Percentiles rank a stretch among this genome's conserved stretches.
phyloP scores from a whole-genome alignment of 2,113 vertebrate species.

The Polyodon spathula region DNA sequence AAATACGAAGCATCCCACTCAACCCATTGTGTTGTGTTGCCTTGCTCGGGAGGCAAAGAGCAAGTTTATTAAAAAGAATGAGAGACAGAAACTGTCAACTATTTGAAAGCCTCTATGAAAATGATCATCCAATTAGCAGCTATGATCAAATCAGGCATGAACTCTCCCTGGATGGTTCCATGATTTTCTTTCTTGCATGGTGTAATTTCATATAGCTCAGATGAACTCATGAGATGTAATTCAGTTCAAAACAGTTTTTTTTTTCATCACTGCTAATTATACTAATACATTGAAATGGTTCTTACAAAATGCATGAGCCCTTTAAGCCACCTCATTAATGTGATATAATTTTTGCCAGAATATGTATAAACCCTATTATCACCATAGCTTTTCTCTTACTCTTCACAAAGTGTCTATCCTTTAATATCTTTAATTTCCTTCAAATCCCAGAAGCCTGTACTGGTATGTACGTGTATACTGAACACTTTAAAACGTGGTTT shows the following conservation, averaged over 20 bases:
- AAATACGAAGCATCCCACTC: conserved; percentile 75
- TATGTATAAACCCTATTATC: conserved; percentile 85
- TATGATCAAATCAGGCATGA: conserved; percentile 84
- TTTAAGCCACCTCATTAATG: conserved; percentile 80
- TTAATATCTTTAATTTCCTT: no score
- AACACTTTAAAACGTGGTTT: no score
- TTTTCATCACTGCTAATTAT: conserved; percentile 93
- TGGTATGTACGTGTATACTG: no score
- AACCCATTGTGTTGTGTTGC: conserved; percentile 63
- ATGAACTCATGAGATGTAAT: conserved; percentile 88
- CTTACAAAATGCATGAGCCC: conserved; percentile 84
- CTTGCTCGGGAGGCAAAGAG: conserved; percentile 62
- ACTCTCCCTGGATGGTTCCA: conserved; percentile 72
- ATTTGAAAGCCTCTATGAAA: conserved; percentile 87
- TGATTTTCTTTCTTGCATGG: conserved; percentile 78
- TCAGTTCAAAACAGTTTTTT: conserved; percentile 87
- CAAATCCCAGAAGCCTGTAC: no score
- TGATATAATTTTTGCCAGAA: conserved; percentile 83
- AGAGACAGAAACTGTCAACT: conserved; percentile 80
- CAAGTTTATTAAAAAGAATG: conserved; percentile 60
- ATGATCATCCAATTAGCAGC: conserved; percentile 94
- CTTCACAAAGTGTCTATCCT: conserved; percentile 43
- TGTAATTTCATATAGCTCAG: conserved; percentile 76
- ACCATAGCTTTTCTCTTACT: conserved; percentile 61
- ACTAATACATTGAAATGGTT: conserved; percentile 87